These are phyloP conservation scores for Mungos mungo DNA, from an alignment of 2,113 vertebrate species.

Conservation along the genomic window DNA sequence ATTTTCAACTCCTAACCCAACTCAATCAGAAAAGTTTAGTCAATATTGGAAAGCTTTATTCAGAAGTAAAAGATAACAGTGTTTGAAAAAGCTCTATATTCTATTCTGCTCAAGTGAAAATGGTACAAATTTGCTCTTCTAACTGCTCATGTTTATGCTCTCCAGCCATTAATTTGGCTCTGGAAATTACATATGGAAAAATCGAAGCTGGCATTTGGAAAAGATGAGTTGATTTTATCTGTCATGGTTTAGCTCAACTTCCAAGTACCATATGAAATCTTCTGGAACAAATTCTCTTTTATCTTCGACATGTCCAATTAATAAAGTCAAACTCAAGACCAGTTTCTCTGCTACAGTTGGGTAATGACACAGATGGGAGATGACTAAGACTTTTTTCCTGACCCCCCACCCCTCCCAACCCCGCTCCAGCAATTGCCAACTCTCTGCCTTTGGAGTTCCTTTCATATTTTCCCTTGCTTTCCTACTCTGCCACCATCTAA, in stretches of 20 bases:
- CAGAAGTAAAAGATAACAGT: not conserved
- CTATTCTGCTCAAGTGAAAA: not conserved
- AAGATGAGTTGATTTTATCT: constrained; percentile 16
- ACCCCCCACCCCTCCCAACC: no score
- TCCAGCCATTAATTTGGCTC: not conserved
- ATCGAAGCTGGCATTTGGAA: not conserved
- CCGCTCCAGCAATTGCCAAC: not conserved
- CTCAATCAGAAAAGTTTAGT: not conserved
- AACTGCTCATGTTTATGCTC: not conserved
- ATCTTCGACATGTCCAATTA: constrained; percentile 40
- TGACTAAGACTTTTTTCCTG: not conserved
- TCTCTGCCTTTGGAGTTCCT: not conserved
- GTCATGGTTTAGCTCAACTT: not conserved
- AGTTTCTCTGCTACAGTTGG: not conserved
- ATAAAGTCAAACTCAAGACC: not conserved
- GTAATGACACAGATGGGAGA: not conserved
- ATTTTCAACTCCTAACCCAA: not conserved
- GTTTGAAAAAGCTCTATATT: not conserved
- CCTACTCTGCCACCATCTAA: not conserved
- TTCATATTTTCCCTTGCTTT: not conserved
- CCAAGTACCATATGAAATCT: not conserved
- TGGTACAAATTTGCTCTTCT: not conserved
- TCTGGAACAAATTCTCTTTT: not conserved
- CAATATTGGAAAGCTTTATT: not conserved
- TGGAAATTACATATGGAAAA: constrained; percentile 36